Conservation (phyloP, 2,888 invertebrate species). For the Tetrapedia diversipes region DNA sequence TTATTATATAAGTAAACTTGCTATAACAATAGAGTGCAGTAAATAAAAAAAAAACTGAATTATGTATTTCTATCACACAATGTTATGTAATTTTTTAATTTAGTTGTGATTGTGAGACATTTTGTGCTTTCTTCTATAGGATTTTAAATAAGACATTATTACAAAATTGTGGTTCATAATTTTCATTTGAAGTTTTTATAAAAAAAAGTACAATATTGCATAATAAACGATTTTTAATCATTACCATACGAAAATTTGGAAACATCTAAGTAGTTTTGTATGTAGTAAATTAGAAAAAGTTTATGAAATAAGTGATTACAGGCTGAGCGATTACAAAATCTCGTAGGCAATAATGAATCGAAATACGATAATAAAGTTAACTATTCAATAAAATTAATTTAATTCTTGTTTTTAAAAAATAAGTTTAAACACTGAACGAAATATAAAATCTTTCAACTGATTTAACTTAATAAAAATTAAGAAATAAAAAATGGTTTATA, state of each 20-base stretch:
- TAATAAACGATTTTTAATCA: neutral
- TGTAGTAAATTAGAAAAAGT: neutral
- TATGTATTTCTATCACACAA: neutral
- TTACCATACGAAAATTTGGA: neutral
- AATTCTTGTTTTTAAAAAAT: neutral
- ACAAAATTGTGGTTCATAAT: neutral
- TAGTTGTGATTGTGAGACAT: neutral
- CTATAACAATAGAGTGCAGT: neutral
- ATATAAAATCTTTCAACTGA: neutral
- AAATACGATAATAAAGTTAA: neutral
- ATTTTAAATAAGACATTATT: neutral
- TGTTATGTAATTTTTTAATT: neutral
- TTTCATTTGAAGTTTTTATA: neutral
- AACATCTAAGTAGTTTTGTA: neutral
- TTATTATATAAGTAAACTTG: neutral
- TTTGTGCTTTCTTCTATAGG: neutral
- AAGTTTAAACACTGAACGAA: neutral
- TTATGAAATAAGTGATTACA: neutral
- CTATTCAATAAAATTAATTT: neutral
- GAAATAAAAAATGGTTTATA: neutral
- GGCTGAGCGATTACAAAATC: neutral
- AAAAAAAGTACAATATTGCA: neutral
- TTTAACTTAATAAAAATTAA: neutral
- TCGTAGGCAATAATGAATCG: neutral
- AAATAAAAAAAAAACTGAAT: neutral